Evolutionary conservation across 2,797 vertebrate species (phyloP), one percentile per base, ranked within the genome.

Genomic region (Lacerta bilineata): DNA sequence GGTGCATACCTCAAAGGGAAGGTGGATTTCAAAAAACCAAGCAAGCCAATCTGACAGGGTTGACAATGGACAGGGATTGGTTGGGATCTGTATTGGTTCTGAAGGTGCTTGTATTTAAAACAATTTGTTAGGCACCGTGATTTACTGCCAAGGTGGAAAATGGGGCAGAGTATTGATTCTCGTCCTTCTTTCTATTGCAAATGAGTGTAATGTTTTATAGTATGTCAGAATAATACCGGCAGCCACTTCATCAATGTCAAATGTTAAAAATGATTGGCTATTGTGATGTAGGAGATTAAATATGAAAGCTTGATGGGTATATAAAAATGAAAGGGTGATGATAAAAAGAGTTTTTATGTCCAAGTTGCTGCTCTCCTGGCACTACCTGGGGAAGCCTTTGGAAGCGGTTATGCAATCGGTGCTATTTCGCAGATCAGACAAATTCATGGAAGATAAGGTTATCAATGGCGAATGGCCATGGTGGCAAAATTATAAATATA

Each of bases 241-340:
- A 95, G 96, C 95, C 93, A 96, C 97, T 98, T 97, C 95, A 96
- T 98, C 97, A 97, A 97, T 96, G 97, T 97, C 98, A 97, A 97
- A 96, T 96, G 97, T 97, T 97, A 97, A 97, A 97, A 97, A 97
- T 96, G 97, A 97, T 97, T 96, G 95, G 96, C 96, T 96, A 96
- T 97, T 97, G 97, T 98, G 96, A 96, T 97, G 96, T 97, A 97
- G 96, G 96, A 97, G 96, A 97, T 97, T 96, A 97, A 97, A 97
- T 97, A 97, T 96, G 97, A 96, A 97, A 97, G 97, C 95, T 97
- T 97, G 97, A 97, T 97, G 95, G 96, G 96, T 97, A 96, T 97
- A 97, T 97, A 97, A 97, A 97, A 97, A 96, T 89, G 95, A 95
- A 97, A 97, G 93, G 96, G 96, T 96, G 97, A 97, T 97, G 97